Base-by-base conservation (phyloP, 2,888 invertebrate species). In the Cyaniris semiargus region DNA sequence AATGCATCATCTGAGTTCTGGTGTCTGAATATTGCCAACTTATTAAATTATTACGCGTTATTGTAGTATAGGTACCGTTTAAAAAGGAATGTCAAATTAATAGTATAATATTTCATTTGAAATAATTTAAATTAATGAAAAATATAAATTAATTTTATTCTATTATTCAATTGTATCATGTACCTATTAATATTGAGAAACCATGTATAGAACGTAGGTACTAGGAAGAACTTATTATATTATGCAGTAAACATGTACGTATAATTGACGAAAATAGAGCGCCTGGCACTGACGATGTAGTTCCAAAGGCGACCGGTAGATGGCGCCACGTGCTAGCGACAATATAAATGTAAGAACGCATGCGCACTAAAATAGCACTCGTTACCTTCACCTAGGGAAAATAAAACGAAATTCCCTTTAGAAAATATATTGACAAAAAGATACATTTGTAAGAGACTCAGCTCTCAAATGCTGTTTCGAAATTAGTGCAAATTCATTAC, bases 331-430 rank as follows among this genome's bases (percentile, higher is more conserved):
- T 85, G 86, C 78, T 74, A 76, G 82, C 81, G 83, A 83, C 84
- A 85, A 83, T 84, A 82, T 80, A 78, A 78, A 76, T 79, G 85
- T 86, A 82, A 80, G 71, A 79, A 86, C 89, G 91, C 89, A 88
- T 89, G 91, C 89, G 91, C 88, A 89, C 93, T 83, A 86, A 93
- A 94, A 94, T 94, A 94, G 92, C 85, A 83, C 83, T 85, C 87
- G 91, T 93, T 91, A 93, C 93, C 93, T 94, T 93, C 94, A 93
- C 93, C 93, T 93, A 92, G 92, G 89, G 87, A 84, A 80, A 85
- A 86, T 85, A 83, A 81, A 84, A 81, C 84, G 82, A 83, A 85
- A 84, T 85, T 75, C 81, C 81, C 79, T 84, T 82, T 85, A 86
- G 81, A 88, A 86, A 38, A 48, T 44, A 76, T 23, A 76, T 31